A percentile compares a stretch with the other conserved stretches of the same genome.
phyloP scores from a whole-genome alignment of 2,797 vertebrate genomes.

The Serranus cabrilla region DNA sequence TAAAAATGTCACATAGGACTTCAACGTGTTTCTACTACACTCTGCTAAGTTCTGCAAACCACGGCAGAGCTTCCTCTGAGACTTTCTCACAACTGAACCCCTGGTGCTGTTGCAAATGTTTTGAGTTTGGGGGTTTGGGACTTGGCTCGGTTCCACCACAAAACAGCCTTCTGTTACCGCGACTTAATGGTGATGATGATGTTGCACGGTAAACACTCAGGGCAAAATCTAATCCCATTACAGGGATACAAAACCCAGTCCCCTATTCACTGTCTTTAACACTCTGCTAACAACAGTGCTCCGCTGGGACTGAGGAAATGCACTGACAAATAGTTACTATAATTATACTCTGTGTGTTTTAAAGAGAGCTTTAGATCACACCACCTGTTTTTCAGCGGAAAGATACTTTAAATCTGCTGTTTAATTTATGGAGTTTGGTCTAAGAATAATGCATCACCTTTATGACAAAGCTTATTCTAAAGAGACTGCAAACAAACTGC shows the following conservation, averaged over 20 bases:
- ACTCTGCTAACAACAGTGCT: constrained; percentile 33
- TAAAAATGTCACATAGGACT: not conserved
- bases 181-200: constrained; percentile 52
- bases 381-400: constrained; percentile 22
- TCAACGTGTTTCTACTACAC: not conserved
- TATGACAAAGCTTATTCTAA: constrained; percentile 8
- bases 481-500: constrained; percentile 9
- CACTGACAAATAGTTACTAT: constrained; percentile 29
- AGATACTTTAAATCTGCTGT: not conserved
- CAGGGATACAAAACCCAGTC: constrained; percentile 36
- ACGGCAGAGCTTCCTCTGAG: constrained; percentile 32
- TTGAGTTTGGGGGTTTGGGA: constrained; percentile 48
- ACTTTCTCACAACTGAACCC: constrained; percentile 19
- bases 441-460: constrained; percentile 5
- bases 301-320: constrained; percentile 36
- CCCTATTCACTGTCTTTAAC: constrained; percentile 33
- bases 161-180: constrained; percentile 41
- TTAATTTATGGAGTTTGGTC: not conserved
- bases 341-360: constrained; percentile 23
- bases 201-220: constrained; percentile 34
- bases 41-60: constrained; percentile 21
- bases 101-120: constrained; percentile 36
- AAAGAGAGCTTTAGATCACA: constrained; percentile 10
- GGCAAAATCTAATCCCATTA: constrained; percentile 64
- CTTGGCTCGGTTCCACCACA: constrained; percentile 44